Base-by-base conservation (phyloP, 2,113 vertebrate genomes). In the Conger conger region DNA sequence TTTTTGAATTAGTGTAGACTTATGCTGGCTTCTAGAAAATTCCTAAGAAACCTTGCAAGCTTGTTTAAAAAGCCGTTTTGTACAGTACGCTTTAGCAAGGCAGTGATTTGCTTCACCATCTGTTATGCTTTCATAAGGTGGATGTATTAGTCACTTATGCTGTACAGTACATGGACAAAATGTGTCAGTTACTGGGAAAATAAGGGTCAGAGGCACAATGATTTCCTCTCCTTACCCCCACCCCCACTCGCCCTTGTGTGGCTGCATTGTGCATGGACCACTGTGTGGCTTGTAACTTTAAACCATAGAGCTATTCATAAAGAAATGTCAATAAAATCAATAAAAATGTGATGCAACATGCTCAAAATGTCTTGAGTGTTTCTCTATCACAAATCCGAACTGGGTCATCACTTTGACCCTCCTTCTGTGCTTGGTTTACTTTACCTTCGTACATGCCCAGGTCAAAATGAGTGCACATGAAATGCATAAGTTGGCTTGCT, bases 231-330 rank as follows among this genome's bases (percentile, higher is more conserved):
- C 57, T 27, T 13, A 50, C 45, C 45, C 45, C 42, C 57, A 23
- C 57, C 57, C 57, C 45, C 16, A 5, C 40, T 27, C 79, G 13
- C 45, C 50, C 76, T 81, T 27, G 45, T 81, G 45, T 30, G 42
- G 80, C 80, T 81, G 79, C 23, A 50, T 50, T 23, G 80, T 81
- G 80, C 80, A 81, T 81, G 80, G 40, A 57, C 80, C 45, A 81
- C 42, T 81, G 80, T 30, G 37, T 80, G n/a, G 8, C 79, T 80
- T 80, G 79, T 80, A 80, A 50, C 42, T 50, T 80, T 30, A 81
- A 81, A 81, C n/a, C 42, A 35, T 57, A 54, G 80, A n/a, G 45
- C 23, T 50, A 50, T 81, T 81, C 42, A 53, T 81, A 17, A 30
- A 54, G n/a, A 57, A 81, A 53, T 35, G 36, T n/a, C 13, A 80